Conservation (phyloP, 1,140 invertebrate genomes). For the Galleria mellonella region DNA sequence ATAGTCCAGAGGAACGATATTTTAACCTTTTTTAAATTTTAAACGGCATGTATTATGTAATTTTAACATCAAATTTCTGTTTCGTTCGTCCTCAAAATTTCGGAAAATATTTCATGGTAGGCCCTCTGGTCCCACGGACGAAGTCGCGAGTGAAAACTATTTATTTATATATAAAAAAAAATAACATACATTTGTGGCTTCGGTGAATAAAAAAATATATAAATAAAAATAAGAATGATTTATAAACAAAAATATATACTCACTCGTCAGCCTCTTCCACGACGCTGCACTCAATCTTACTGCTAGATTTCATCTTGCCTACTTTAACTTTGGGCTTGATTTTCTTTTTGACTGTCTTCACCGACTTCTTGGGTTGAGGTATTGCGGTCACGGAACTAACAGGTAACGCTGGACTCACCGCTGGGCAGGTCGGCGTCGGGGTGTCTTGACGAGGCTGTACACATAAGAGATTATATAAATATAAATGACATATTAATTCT, state of each 20-base stretch:
- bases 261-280: constrained; percentile 46
- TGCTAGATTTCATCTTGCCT: constrained; percentile 41
- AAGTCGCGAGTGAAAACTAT: too few relatives aligned
- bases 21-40: too few relatives aligned
- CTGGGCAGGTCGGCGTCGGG: constrained; percentile 42
- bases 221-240: too few relatives aligned
- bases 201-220: background rate
- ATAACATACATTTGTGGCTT: background rate
- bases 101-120: too few relatives aligned
- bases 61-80: too few relatives aligned
- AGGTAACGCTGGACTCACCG: constrained; percentile 47
- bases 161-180: too few relatives aligned
- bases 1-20: too few relatives aligned
- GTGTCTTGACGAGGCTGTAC: constrained; percentile 47
- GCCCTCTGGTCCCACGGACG: too few relatives aligned
- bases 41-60: too few relatives aligned
- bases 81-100: too few relatives aligned
- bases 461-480: background rate
- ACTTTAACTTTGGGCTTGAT: constrained; percentile 33
- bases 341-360: constrained; percentile 45
- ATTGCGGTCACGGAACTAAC: constrained; percentile 51
- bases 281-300: constrained; percentile 24
- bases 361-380: constrained; percentile 31
- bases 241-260: too few relatives aligned
- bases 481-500: background rate